phyloP scores from a whole-genome alignment of 2,113 vertebrate genomes.

The Bufo bufo region DNA sequence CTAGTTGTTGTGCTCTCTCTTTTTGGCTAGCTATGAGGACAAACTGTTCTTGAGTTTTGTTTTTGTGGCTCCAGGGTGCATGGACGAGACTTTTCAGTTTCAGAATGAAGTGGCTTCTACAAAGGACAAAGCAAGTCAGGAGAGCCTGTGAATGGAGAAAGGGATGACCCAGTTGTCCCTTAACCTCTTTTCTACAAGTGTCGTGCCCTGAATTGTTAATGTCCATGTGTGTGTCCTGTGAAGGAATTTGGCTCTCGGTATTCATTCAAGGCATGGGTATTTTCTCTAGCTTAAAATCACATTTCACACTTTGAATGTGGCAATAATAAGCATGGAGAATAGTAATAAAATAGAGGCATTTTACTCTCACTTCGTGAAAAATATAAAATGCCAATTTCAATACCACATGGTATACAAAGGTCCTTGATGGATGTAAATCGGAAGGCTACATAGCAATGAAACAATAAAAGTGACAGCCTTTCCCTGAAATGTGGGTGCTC shows the following conservation, averaged over 20 bases:
- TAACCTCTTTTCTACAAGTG: constrained; percentile 11
- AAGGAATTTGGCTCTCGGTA: not conserved
- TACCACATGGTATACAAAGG: not conserved
- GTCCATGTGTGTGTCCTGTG: constrained; percentile 22
- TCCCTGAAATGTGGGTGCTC: not conserved
- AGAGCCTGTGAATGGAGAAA: constrained; percentile 21
- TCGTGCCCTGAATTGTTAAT: constrained; percentile 18
- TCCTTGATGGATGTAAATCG: not conserved
- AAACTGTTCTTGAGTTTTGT: constrained; percentile 47
- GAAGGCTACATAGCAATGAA: not conserved
- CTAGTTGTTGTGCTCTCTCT: not conserved
- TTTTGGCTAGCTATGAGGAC: constrained; percentile 32
- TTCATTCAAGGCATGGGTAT: not conserved
- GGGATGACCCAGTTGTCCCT: constrained; percentile 9
- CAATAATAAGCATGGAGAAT: not conserved
- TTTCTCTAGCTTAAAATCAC: not conserved
- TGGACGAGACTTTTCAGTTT: constrained; percentile 33
- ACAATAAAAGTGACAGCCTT: not conserved
- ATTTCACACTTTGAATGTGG: not conserved
- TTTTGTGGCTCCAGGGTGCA: constrained; percentile 27
- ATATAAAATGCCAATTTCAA: not conserved
- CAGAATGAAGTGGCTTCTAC: constrained; percentile 29
- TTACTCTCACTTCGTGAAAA: too few relatives aligned
- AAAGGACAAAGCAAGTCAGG: constrained; percentile 39
- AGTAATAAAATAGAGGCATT: not conserved